A percentile compares a stretch with the other conserved stretches of the same genome.
These are phyloP conservation scores for Lasioglossum lativentre DNA, from an alignment of 2,888 invertebrate species.

Conservation along the genomic window DNA sequence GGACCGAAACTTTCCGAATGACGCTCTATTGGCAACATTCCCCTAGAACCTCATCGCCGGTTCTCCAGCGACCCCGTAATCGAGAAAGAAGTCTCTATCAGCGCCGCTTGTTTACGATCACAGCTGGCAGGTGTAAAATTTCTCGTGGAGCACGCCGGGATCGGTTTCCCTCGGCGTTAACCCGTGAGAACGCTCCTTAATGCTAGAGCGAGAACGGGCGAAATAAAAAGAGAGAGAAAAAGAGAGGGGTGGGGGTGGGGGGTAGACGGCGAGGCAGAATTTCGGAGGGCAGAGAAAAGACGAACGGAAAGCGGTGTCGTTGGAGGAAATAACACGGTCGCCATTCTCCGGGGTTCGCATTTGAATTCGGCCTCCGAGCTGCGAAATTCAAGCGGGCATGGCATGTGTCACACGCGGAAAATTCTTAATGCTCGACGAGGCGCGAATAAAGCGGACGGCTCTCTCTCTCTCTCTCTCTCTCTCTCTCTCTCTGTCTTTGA, in stretches of 20 bases:
- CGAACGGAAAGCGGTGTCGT: conserved; percentile 4
- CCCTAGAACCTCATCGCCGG: background rate
- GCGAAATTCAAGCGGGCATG: conserved; percentile 32
- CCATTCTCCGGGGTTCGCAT: conserved; percentile 13
- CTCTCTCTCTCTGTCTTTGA: conserved; percentile 44
- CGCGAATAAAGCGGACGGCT: conserved; percentile 14
- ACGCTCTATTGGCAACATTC: background rate
- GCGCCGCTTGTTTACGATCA: conserved; percentile 8
- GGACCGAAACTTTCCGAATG: background rate
- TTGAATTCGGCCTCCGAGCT: conserved; percentile 30
- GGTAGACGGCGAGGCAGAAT: too few relatives aligned
- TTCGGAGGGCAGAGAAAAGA: conserved; percentile 4
- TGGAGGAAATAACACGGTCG: conserved; percentile 24
- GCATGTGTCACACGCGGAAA: conserved; percentile 50
- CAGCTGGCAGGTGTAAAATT: background rate
- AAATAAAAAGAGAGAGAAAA: background rate
- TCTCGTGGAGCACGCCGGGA: background rate
- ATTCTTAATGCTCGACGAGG: conserved; percentile 45
- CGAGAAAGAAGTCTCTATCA: background rate
- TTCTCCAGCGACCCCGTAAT: background rate
- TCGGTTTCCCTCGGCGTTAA: conserved; percentile 4
- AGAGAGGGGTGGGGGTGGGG: too few relatives aligned
- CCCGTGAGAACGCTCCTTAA: background rate
- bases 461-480: too few relatives aligned
- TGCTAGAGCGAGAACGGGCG: background rate